Evolutionary conservation across 2,888 invertebrate species (phyloP), one percentile per base, ranked within the genome.

Genomic region (Tupiocoris notatus): DNA sequence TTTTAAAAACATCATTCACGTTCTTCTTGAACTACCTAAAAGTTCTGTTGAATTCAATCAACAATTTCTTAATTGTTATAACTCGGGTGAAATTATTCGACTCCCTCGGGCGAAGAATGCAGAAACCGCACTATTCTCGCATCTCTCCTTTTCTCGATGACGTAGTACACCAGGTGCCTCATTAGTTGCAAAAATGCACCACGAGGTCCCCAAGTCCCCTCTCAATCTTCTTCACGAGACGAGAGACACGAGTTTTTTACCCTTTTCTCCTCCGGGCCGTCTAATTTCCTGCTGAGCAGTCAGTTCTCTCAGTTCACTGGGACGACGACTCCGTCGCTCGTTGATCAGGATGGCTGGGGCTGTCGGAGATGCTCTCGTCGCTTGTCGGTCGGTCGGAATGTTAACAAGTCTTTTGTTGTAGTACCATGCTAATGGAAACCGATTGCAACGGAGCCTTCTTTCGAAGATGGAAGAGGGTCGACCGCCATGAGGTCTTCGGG

Each of bases 361-460:
- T 54, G 54, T 56, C 56, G 39, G 39, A 39, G 39, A n/a, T n/a
- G n/a, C n/a, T 65, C 65, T 25, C n/a, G 65, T 65, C 65, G 25
- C 18, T 65, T 18, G n/a, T 22, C 66, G 18, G 67, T 67, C 67
- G 39, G 18, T 39, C 21, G 67, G 67, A 67, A 67, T 67, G 67
- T 67, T 67, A 67, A 67, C 67, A 67, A 67, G 67, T 67, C 67
- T 67, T 67, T 67, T 67, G 67, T 67, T 67, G 67, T 67, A 21
- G 25, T 67, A 21, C 67, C 22, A 22, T n/a, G 67, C 67, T 67
- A 67, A 67, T 67, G 67, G 67, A 67, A n/a, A 39, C 39, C 39
- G 6, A 39, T 39, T 39, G 39, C 39, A 39, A 39, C 39, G 3
- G 39, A 39, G 3, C 39, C 12, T 39, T 3, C 39, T 7, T 39